Evolutionary conservation across 1,140 invertebrate genomes (phyloP), one percentile per base, ranked within the genome.

Genomic region (Mesaphorura yosii): DNA sequence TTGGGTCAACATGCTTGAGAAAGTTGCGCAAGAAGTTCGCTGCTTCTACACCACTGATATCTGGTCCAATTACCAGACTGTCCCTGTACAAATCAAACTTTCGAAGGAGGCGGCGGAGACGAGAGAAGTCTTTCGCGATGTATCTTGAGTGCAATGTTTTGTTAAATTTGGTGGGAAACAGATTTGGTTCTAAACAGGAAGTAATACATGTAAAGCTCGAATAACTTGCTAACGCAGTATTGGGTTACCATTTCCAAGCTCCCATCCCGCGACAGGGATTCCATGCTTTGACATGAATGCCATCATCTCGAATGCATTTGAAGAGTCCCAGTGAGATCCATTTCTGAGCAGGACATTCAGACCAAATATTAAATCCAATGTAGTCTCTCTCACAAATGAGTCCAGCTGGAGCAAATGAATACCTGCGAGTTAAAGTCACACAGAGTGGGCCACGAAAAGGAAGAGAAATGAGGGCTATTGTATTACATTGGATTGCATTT

Each of bases 191-290:
- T 77, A 57, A 29, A 68, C 69, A 48, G 37, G 14, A 57, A 47
- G 56, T 61, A 45, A 26, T 38, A 48, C 6, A 46, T 12, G 7
- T 14, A 25, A 7, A 46, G 51, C 20, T 15, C 41, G 2, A 38
- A 25, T 15, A 39, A 34, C n/a, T n/a, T n/a, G n/a, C n/a, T n/a
- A n/a, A n/a, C n/a, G n/a, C n/a, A n/a, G n/a, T n/a, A n/a, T n/a
- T n/a, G n/a, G n/a, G 42, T 64, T 69, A 79, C 78, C 83, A 75
- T 86, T 85, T 58, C 83, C 83, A 31, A 85, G 69, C 66, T 84
- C 80, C 79, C 80, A 84, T 58, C 80, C 76, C 2, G 81, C 59
- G 48, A 73, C 62, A 63, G 73, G 69, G 23, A 60, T 67, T 40
- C 76, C 70, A 20, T 69, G 62, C 6, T 66, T 45, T 14, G 78